These are phyloP conservation scores for Trypoxylon attenuatum DNA, from an alignment of 2,888 invertebrate genomes.

Conservation along the genomic window DNA sequence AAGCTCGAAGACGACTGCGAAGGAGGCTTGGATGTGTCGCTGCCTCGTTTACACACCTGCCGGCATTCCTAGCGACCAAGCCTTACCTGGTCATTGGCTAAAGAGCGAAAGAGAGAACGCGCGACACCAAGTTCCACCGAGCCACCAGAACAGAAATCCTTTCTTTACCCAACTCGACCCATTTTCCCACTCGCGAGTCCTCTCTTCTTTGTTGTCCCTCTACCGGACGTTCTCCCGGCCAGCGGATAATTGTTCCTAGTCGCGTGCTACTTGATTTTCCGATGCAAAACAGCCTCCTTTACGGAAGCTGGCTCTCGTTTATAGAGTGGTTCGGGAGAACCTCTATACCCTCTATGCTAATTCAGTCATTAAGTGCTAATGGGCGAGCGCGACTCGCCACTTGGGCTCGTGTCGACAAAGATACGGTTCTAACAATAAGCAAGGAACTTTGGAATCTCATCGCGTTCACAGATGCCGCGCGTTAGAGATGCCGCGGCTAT, in stretches of 20 bases:
- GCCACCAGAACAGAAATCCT: slow-evolving; percentile 11
- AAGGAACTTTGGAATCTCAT: slow-evolving; percentile 19
- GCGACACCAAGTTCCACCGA: background rate
- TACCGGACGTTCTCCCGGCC: background rate
- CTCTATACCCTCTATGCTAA: background rate
- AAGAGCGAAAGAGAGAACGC: background rate
- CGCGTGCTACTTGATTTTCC: no score
- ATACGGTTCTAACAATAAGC: background rate
- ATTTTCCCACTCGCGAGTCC: slow-evolving; percentile 8
- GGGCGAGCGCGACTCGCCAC: background rate
- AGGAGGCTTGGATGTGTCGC: slow-evolving; percentile 43
- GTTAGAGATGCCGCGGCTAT: slow-evolving; percentile 63
- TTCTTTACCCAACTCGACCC: slow-evolving; percentile 3
- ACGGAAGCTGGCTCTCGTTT: background rate
- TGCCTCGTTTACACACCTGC: slow-evolving; percentile 69
- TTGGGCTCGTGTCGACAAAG: background rate
- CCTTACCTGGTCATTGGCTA: slow-evolving; percentile 31
- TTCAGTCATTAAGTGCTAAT: background rate
- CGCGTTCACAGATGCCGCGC: slow-evolving; percentile 21
- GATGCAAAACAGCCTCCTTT: no score
- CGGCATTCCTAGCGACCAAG: slow-evolving; percentile 58
- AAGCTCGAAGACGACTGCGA: slow-evolving; percentile 2
- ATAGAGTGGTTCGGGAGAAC: background rate
- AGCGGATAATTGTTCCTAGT: background rate
- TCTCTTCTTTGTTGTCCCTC: background rate